Evolutionary conservation across 2,888 invertebrate species (phyloP).

Genomic region (Agrotis puta): DNA sequence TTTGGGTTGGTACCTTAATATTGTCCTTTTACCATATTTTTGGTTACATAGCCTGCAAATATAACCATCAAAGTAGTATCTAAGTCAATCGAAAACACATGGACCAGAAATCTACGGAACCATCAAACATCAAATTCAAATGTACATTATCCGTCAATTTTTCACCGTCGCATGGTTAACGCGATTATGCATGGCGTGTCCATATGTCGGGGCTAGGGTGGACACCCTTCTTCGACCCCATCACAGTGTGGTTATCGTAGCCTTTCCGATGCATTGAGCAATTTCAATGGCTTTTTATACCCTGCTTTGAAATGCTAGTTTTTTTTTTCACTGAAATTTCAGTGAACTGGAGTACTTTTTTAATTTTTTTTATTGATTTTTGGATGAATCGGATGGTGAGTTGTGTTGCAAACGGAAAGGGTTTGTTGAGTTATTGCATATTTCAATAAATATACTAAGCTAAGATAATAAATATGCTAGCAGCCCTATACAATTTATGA

Average conservation of each 20-base stretch:
- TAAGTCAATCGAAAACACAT: neutral
- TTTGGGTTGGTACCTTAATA: too few relatives aligned
- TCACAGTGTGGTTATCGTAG: slow-evolving; percentile 65
- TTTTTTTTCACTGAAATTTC: slow-evolving; percentile 46
- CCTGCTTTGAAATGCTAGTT: slow-evolving; percentile 51
- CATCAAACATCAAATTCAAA: slow-evolving; percentile 39
- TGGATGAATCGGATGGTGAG: neutral
- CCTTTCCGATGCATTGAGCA: slow-evolving; percentile 73
- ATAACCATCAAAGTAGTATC: neutral
- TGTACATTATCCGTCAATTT: slow-evolving; percentile 64
- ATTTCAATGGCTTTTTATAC: slow-evolving; percentile 66
- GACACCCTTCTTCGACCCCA: slow-evolving; percentile 56
- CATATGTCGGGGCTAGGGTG: slow-evolving; percentile 69
- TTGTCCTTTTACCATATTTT: too few relatives aligned
- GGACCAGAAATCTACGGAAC: slow-evolving; percentile 47
- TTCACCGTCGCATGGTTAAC: slow-evolving; percentile 70
- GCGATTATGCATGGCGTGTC: slow-evolving; percentile 70
- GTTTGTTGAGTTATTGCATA: neutral
- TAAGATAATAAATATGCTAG: too few relatives aligned
- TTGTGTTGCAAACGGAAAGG: neutral
- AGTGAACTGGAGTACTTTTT: slow-evolving; percentile 51
- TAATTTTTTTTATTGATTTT: slow-evolving; percentile 17
- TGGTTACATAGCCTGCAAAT: neutral
- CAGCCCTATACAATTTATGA: too few relatives aligned
- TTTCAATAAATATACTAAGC: too few relatives aligned